Base-by-base conservation (phyloP, 1,140 invertebrate genomes). In the Brachionus asplanchnoidis region DNA sequence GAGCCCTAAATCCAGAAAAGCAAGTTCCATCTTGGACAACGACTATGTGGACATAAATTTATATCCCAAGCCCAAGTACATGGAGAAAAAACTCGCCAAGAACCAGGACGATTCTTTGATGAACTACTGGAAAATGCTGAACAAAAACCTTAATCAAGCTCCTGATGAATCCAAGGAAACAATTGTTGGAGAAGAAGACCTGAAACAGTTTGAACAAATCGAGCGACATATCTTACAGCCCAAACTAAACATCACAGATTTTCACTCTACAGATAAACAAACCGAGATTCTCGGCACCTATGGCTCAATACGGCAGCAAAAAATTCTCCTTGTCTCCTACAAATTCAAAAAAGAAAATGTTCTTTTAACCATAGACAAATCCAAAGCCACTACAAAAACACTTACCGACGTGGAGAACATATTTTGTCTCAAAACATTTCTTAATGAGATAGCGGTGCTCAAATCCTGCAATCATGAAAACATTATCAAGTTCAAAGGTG, bases 391-490 rank as follows among this genome's bases (percentile, higher is more conserved):
- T 11, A 46, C 9, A 14, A 77, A 77, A 50, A 26, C 9, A 7
- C 32, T 50, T 14, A 12, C n/a, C 11, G 4, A 50, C 6, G 12
- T 23, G 6, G 36, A 75, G 5, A 20, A 50, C 28, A 26, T 6
- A 14, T 77, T 77, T 23, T 3, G 7, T 26, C 42, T 77, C 11
- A 77, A 77, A 26, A 28, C 42, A 17, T 50, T 77, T 12, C 3
- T 77, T 0, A 77, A 77, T 50, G 73, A 77, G 14, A 50, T 77
- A 11, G 8, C 73, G 1, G 12, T 77, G 23, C 5, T 77, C 4
- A 77, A 50, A 50, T 20, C 12, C 12, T 77, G 73, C 50, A 50
- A 77, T 50, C 73, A 77, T 36, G 42, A 77, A 12, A 77, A 77
- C 5, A n/a, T 77, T 26, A 20, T 77, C 14, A 77, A 20, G n/a